Evolutionary conservation across 2,888 invertebrate species (phyloP), one percentile per base, ranked within the genome.

Genomic region (Steinernema hermaphroditum): DNA sequence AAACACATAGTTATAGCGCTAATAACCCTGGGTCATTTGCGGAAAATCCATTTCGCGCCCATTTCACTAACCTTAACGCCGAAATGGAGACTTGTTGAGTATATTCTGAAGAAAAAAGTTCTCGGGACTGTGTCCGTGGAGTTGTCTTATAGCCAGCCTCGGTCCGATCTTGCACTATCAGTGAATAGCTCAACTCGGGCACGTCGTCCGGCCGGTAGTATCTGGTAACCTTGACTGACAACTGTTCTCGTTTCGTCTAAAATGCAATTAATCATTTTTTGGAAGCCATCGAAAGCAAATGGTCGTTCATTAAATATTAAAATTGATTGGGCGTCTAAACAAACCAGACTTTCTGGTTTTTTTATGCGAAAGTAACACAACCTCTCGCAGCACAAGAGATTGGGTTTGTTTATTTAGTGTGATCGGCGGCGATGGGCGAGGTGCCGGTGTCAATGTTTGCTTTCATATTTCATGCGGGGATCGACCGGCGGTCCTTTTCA

Each of bases 171-270:
- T 78, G 78, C 32, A 70, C 75, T 70, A 84, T 80, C 57, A 84
- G 72, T 27, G 76, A 79, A 27, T 80, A 74, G 12, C 80, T 80
- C 46, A 83, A 72, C 74, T 89, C 89, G n/a, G 90, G 90, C 46
- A 90, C 88, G 83, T 90, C 90, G 72, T 88, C 89, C 37, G 89
- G 88, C 49, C 90, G 86, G 83, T 89, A 90, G 82, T 88, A 90
- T 88, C 90, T 89, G 82, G 89, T 89, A 73, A 90, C 88, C 75
- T 88, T 87, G 73, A 89, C 88, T 82, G 88, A 87, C 76, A 90
- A 85, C 50, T 88, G 88, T 77, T 90, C 90, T 62, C 89, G 86
- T 81, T 89, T 90, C 75, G 88, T 88, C 89, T 89, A 87, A 34
- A 87, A 87, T 16, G 62, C 14, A 32, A 32, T 32, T 62, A 29